A percentile compares a stretch with the other conserved stretches of the same genome.
phyloP scores from a whole-genome alignment of 2,888 invertebrate species.

The Halictus ligatus region DNA sequence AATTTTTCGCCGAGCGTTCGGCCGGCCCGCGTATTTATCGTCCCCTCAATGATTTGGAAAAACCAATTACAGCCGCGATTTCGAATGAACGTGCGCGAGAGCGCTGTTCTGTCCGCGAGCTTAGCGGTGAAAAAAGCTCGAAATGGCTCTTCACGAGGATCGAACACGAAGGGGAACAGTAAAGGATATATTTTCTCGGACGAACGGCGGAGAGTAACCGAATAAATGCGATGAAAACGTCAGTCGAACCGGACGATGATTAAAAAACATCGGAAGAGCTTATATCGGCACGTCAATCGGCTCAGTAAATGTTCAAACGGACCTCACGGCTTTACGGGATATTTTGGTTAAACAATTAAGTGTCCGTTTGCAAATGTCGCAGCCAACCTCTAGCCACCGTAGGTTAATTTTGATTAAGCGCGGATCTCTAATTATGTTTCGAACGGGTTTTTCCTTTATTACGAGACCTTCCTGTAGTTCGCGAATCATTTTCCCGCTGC shows the following conservation, averaged over 20 bases:
- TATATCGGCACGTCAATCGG: no score
- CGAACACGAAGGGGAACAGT: background rate
- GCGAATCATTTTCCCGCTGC: background rate
- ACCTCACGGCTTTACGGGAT: background rate
- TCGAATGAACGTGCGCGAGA: constrained; percentile 39
- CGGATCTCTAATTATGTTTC: background rate
- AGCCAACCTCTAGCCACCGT: no score
- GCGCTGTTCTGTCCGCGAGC: background rate
- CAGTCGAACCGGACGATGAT: background rate
- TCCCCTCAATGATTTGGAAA: constrained; percentile 32
- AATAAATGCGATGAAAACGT: constrained; percentile 31
- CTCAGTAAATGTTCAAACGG: background rate
- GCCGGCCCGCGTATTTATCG: constrained; percentile 22
- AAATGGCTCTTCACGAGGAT: background rate
- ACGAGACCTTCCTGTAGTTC: background rate
- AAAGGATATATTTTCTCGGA: background rate
- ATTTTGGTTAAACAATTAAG: background rate
- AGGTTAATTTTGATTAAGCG: background rate
- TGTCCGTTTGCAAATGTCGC: background rate
- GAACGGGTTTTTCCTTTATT: background rate
- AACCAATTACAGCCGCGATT: constrained; percentile 37
- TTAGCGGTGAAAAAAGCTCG: constrained; percentile 27
- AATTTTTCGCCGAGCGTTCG: constrained; percentile 48
- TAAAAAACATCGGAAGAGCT: constrained; percentile 18
- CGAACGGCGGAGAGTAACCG: background rate